Evolutionary conservation across 2,888 invertebrate species (phyloP), one percentile per base, ranked within the genome.

Genomic region (Eugnorisma glareosa): DNA sequence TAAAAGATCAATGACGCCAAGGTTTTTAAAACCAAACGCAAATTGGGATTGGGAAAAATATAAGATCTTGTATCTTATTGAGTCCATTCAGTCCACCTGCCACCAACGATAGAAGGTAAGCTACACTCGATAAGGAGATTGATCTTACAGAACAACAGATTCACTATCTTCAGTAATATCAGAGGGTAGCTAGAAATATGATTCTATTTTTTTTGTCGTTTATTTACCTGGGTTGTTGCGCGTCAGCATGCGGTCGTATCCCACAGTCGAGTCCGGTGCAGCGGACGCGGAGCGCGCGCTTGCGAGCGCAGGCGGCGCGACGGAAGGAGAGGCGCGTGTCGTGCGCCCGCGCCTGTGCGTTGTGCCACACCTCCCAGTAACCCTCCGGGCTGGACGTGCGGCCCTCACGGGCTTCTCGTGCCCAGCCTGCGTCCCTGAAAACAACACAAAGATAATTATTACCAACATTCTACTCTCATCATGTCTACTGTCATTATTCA

Each of bases 261-360:
- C 98, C 98, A 91, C 98, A 98, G 92, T 98, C 97, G 67, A 98
- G 95, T 77, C 97, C 97, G 75, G 97, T 96, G 91, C 98, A 98
- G 76, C 97, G 97, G 37, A 98, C 97, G 83, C 97, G 97, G 45
- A 98, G 96, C 2, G 98, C 97, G 80, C 98, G 97, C 70, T 97
- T 97, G 40, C 96, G 96, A 18, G 97, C 92, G 92, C 98, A 98
- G 5, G 95, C 89, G 0, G 98, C 97, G 48, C 97, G 96, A 71
- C 97, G 96, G 93, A 98, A 98, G 4, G 97, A 97, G 35, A 98
- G 95, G n/a, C 97, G 97, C 1, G 97, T 97, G 91, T 97, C 97
- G 5, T 95, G 95, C 15, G 95, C 95, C 51, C 97, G 97, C 28
- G 95, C 94, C 61, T 96, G 97, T 28, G 95, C 93, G 66, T 97